Base-by-base conservation (phyloP, 2,888 invertebrate genomes). In the Eumerus sabulonum region DNA sequence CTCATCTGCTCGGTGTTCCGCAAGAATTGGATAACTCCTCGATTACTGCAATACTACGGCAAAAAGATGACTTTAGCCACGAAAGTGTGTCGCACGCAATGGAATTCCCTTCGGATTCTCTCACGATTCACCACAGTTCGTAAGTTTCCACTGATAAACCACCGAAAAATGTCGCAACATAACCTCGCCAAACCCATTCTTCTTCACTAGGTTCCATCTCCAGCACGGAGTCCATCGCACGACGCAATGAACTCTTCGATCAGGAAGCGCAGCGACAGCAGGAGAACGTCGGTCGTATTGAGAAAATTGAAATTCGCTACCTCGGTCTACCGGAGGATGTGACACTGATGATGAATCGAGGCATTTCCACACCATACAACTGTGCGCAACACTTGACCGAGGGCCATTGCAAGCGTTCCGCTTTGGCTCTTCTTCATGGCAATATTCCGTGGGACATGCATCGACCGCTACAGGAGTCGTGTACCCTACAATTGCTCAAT, bases 381-480 rank as follows among this genome's bases (percentile, higher is more conserved):
- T 98, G 98, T 89, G 96, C 98, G 1, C 94, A 92, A 90, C 97
- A 97, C 90, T 89, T 97, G 60, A 91, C 92, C 48, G 94, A 96
- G 86, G 91, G 92, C 84, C 91, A 95, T 44, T 89, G 91, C 66
- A 91, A 94, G 1, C 90, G 91, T 68, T 93, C 95, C 54, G 96
- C 94, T 0, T 86, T 98, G 18, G 98, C 98, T 0, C 86, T 95
- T 27, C 90, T 98, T 0, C 93, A 98, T 86, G 94, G 93, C 1
- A 90, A 92, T 60, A 89, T 91, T 0, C 90, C 94, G 9, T 98
- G 98, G 98, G 98, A 98, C 86, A 95, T 99, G 94, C 96, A 98
- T 85, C 91, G 93, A 82, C 98, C 98, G 0, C 89, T 99, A 36
- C 90, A 89, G 51, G 91, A 91, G 45, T 89, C 90, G 40, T 95